Evolutionary conservation across 2,888 invertebrate species (phyloP).

Genomic region (Leptogaster cylindrica): DNA sequence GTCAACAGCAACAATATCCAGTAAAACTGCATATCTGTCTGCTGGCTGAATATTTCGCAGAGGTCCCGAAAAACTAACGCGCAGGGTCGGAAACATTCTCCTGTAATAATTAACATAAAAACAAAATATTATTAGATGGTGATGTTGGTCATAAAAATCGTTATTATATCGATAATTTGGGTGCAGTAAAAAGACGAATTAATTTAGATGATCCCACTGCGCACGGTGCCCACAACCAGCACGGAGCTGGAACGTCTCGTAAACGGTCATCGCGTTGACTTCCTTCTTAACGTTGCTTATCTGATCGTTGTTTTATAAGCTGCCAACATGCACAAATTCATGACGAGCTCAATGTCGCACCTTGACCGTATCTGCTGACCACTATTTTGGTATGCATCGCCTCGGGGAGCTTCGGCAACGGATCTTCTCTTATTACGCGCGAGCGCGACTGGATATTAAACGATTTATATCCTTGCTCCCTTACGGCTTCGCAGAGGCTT

Average conservation of each 20-base stretch:
- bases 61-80: constrained; percentile 86
- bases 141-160: constrained; percentile 9
- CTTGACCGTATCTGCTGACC: constrained; percentile 8
- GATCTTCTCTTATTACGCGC: constrained; percentile 28
- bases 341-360: constrained; percentile 40
- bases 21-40: constrained; percentile 87
- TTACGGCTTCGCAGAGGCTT: constrained; percentile 2
- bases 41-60: constrained; percentile 71
- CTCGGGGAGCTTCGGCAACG: neutral
- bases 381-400: neutral
- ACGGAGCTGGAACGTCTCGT: constrained; percentile 37
- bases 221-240: neutral
- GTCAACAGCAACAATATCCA: constrained; percentile 97
- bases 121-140: no score
- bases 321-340: constrained; percentile 52
- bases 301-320: constrained; percentile 51
- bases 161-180: constrained; percentile 20
- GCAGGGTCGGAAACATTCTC: constrained; percentile 97
- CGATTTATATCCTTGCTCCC: neutral
- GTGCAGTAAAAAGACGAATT: constrained; percentile 3
- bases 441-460: constrained; percentile 35
- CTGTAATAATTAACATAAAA: no score
- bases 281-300: constrained; percentile 47
- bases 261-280: constrained; percentile 46
- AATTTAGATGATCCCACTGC: constrained; percentile 33